phyloP scores from a whole-genome alignment of 2,888 invertebrate species.

The Tipula helvola region DNA sequence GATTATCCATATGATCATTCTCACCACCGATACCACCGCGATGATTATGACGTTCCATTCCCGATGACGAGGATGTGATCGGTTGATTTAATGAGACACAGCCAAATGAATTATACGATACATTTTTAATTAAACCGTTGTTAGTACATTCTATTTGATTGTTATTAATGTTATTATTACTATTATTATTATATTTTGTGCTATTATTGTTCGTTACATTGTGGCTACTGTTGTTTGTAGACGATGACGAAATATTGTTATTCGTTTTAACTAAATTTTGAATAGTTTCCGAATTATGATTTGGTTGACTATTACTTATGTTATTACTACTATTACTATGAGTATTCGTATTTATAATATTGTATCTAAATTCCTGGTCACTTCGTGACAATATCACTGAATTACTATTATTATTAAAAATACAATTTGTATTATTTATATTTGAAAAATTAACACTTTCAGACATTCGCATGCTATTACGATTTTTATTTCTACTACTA shows the following conservation, averaged over 20 bases:
- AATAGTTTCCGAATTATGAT: constrained; percentile 10
- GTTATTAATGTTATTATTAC: constrained; percentile 22
- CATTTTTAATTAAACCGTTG: background rate
- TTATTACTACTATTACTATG: constrained; percentile 13
- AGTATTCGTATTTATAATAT: constrained; percentile 20
- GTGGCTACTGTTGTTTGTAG: background rate
- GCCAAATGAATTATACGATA: constrained; percentile 25
- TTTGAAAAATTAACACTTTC: constrained; percentile 26
- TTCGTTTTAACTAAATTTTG: constrained; percentile 19
- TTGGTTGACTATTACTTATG: constrained; percentile 13
- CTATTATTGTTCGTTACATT: constrained; percentile 18
- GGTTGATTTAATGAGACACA: constrained; percentile 20
- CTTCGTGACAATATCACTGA: constrained; percentile 26
- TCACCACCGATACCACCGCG: background rate
- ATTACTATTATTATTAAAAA: constrained; percentile 9
- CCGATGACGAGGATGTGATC: constrained; percentile 16
- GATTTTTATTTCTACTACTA: constrained; percentile 12
- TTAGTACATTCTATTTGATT: constrained; percentile 20
- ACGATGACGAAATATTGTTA: constrained; percentile 21
- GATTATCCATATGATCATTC: background rate
- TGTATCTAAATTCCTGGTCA: constrained; percentile 33
- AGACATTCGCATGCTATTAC: constrained; percentile 23
- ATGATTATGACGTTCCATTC: constrained; percentile 23
- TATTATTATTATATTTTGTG: constrained; percentile 21
- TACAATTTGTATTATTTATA: constrained; percentile 13